Conservation (phyloP, 2,888 invertebrate species). For the Eurytoma adleriae region DNA sequence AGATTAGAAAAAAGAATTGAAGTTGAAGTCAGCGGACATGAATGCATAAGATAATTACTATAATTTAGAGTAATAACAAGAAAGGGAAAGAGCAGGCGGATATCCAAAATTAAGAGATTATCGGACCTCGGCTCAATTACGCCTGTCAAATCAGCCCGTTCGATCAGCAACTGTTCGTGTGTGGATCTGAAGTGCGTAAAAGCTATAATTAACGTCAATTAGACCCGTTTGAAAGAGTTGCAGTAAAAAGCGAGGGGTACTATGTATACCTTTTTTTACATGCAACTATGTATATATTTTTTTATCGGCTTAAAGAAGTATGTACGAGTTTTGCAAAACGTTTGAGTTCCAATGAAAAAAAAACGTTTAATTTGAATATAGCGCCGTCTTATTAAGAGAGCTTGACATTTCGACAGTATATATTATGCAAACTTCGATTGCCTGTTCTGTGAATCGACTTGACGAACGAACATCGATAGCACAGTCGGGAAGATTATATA, state of each 20-base stretch:
- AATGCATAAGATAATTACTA: not conserved
- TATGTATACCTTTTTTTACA: too few species aligned
- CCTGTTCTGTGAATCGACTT: not conserved
- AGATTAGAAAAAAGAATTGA: not conserved
- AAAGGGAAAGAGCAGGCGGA: not conserved
- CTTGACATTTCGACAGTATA: not conserved
- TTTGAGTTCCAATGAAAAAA: too few species aligned
- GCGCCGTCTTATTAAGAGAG: not conserved
- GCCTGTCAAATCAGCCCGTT: slow-evolving; percentile 11
- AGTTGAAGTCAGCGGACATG: too few species aligned
- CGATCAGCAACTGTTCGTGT: slow-evolving; percentile 22
- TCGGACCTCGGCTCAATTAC: slow-evolving; percentile 24
- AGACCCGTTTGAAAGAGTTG: slow-evolving; percentile 1
- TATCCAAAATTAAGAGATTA: slow-evolving; percentile 31
- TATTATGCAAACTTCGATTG: not conserved
- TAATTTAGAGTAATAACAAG: not conserved
- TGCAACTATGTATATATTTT: too few species aligned
- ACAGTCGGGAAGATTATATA: too few species aligned
- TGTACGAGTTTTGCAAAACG: too few species aligned
- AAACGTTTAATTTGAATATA: too few species aligned
- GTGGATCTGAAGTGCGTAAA: slow-evolving; percentile 3
- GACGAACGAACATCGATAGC: not conserved
- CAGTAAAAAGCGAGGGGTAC: not conserved
- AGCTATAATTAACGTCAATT: slow-evolving; percentile 18
- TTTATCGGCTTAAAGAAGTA: too few species aligned